phyloP scores from a whole-genome alignment of 2,113 vertebrate species.

The Gavialis gangeticus region DNA sequence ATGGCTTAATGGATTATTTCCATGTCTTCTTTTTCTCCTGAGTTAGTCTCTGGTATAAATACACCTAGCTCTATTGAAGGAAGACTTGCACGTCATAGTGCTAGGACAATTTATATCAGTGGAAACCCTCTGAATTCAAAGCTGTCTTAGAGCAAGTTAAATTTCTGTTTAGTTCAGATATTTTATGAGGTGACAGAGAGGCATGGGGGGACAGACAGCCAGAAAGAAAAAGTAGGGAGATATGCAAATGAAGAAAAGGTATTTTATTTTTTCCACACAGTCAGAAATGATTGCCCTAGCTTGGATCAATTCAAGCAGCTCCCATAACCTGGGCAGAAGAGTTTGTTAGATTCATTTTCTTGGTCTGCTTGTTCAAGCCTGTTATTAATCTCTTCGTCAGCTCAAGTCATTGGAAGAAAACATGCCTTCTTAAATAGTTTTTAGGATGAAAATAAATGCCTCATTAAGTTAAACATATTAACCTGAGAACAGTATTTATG shows the following conservation, averaged over 20 bases:
- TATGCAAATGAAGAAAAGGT: constrained; percentile 17
- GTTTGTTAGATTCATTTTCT: constrained; percentile 69
- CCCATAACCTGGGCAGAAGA: constrained; percentile 51
- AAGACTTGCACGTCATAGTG: neutral
- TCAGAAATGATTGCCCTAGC: constrained; percentile 56
- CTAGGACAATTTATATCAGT: accelerated
- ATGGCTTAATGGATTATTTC: neutral
- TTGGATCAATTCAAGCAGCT: constrained; percentile 65
- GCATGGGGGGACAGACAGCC: neutral
- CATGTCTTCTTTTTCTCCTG: no score
- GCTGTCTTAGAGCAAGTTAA: neutral
- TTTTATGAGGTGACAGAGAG: neutral
- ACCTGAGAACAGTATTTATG: constrained; percentile 67
- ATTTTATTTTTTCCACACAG: constrained; percentile 23
- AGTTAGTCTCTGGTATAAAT: neutral
- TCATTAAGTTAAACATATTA: constrained; percentile 78
- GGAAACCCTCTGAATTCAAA: neutral
- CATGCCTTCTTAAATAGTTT: constrained; percentile 68
- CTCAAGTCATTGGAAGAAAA: constrained; percentile 65
- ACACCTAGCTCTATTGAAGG: neutral
- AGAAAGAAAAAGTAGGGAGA: neutral
- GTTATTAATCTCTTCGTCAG: constrained; percentile 77
- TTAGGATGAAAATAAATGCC: constrained; percentile 74
- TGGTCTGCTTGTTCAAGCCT: constrained; percentile 64
- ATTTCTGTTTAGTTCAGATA: neutral